Evolutionary conservation across 2,113 vertebrate genomes (phyloP), one percentile per base, ranked within the genome.

Genomic region (Scomber colias): DNA sequence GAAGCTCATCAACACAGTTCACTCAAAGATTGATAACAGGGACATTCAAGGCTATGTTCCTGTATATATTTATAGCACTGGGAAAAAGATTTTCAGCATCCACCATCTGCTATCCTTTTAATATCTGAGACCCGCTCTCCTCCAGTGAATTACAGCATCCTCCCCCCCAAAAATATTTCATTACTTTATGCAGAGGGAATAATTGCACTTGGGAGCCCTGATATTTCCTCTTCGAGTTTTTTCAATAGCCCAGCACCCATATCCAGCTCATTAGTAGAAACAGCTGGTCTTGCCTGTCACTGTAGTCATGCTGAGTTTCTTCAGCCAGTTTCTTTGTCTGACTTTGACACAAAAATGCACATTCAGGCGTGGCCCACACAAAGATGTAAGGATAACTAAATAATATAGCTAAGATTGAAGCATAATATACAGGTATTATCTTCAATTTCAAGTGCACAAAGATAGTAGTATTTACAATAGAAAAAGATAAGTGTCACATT

Each of bases 251-350:
- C 62, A 75, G 73, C 82, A 84, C 78, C 75, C 79, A 79, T 61
- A 77, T 87, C 66, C 65, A 82, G 79, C 77, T 91, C 86, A 90
- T 92, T 89, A 92, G 71, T 9, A 50, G 16, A 85, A 89, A 84
- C 91, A 92, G 90, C 84, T 91, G 87, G 54, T 75, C 44, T 71
- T 77, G 82, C 51, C 75, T 67, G 64, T 61, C 30, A 48, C 54
- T 72, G 57, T 24, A 68, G 77, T 55, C 77, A 24, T 50, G 45
- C 65, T 14, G 14, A 77, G 73, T 53, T 57, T 78, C 72, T 81
- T 48, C 40, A 71, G 70, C 27, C 76, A 64, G 1, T 49, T 77
- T 65, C 68, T 66, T 75, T 78, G 48, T 77, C 24, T 67, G 49
- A 65, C 57, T 62, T 60, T 62, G 30, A 50, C 35, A 81, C 57